These are phyloP conservation scores for Leptocoma aspasia DNA, from an alignment of 2,113 vertebrate genomes.

Conservation along the genomic window DNA sequence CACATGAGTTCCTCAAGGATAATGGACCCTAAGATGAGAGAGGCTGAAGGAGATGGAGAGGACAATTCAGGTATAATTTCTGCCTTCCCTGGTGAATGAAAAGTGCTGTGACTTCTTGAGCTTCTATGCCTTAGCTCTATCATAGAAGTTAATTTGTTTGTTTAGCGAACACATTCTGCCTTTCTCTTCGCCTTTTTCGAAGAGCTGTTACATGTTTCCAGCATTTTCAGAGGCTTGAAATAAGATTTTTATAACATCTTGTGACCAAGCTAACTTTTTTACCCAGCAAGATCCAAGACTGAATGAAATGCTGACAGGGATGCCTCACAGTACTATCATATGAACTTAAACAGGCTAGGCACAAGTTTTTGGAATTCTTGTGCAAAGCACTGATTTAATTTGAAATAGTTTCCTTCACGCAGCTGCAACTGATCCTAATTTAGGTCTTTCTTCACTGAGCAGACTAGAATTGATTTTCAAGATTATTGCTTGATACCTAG, in stretches of 20 bases:
- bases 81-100: background rate
- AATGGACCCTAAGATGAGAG: slow-evolving; percentile 82
- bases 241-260: background rate
- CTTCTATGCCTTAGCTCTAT: background rate
- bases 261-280: background rate
- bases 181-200: background rate
- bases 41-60: slow-evolving; percentile 79
- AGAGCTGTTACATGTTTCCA: background rate
- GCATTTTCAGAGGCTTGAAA: background rate
- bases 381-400: background rate
- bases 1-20: slow-evolving; percentile 60
- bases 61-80: slow-evolving; percentile 79
- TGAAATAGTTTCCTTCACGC: background rate
- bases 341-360: background rate
- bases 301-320: background rate
- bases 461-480: background rate
- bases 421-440: background rate
- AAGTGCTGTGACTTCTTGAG: background rate
- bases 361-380: background rate
- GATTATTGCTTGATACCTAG: background rate
- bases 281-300: background rate
- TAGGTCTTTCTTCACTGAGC: background rate
- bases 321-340: rapidly evolving
- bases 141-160: background rate
- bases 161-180: background rate